Evolutionary conservation across 2,797 vertebrate genomes (phyloP).

Genomic region (Acestrorhynchus altus): DNA sequence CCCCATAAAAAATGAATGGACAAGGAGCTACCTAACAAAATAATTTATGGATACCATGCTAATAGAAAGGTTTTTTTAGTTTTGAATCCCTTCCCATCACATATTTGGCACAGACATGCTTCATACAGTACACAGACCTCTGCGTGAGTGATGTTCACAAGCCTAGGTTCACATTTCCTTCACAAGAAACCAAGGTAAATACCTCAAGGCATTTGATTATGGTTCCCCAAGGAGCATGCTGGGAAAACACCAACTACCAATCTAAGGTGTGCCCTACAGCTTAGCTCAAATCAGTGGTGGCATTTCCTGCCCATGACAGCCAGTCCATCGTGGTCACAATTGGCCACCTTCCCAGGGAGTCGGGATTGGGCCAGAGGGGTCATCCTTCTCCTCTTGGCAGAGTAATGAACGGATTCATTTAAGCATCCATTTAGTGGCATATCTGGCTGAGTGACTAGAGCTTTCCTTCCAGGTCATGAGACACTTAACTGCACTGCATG

Average conservation of each 20-base stretch:
- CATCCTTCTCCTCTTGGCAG: background rate
- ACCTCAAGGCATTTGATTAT: background rate
- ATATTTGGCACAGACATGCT: no score
- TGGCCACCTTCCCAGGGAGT: slow-evolving; percentile 6
- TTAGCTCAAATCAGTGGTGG: background rate
- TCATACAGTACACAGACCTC: no score
- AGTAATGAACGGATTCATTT: background rate
- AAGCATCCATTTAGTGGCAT: background rate
- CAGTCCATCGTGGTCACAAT: background rate
- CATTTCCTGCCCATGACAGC: background rate
- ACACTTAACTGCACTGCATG: background rate
- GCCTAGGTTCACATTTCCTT: no score
- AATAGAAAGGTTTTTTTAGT: no score
- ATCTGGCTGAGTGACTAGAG: background rate
- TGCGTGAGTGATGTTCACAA: no score
- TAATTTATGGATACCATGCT: no score
- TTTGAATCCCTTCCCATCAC: no score
- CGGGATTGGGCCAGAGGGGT: background rate
- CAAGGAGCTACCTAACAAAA: no score
- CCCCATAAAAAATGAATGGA: no score
- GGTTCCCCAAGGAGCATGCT: background rate
- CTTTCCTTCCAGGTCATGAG: background rate
- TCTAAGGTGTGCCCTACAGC: background rate
- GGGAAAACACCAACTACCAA: background rate
- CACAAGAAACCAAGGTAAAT: no score